Evolutionary conservation across 2,797 vertebrate genomes (phyloP), one percentile per base, ranked within the genome.

Genomic region (Argyrosomus regius): DNA sequence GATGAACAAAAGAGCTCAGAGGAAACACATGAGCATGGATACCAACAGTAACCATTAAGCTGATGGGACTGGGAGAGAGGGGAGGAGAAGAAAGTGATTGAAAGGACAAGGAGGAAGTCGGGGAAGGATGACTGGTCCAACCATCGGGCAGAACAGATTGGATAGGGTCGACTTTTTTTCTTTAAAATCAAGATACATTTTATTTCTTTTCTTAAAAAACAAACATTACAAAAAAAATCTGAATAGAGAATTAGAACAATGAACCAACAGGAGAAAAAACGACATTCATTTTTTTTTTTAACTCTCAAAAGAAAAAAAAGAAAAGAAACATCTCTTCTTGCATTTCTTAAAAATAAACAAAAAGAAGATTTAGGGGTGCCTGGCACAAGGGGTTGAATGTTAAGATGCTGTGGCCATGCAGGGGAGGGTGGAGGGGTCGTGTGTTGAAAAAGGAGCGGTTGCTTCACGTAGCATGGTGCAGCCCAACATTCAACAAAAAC

Each of bases 111-210:
- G 17, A 64, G 46, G 52, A 62, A 45, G 61, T 20, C 20, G 57
- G 68, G 43, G 72, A 22, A 56, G 58, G 66, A 63, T 18, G 81
- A 71, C 60, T 67, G 72, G 69, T 81, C 81, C 79, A 80, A 82
- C 85, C 84, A 65, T 66, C 76, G 71, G 77, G 50, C 77, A 87
- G 83, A 92, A 94, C 91, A 96, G 90, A 95, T 82, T 89, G 75
- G 87, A 91, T 92, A 82, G 87, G 89, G 78, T 82, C 91, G 5
- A 84, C 77, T 77, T 83, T 88, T 77, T 92, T 92, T 95, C 90
- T 96, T 96, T 95, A 94, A 96, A 96, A 96, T 95, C 95, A 96
- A 94, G 94, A 96, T 96, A 96, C 94, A 95, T 96, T 96, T 96
- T 96, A 94, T 94, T 96, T 93, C 80, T 93, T 95, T 95, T 95